These are phyloP conservation scores for Cremastinae sp. DNA, from an alignment of 2,888 invertebrate genomes.

Conservation along the genomic window DNA sequence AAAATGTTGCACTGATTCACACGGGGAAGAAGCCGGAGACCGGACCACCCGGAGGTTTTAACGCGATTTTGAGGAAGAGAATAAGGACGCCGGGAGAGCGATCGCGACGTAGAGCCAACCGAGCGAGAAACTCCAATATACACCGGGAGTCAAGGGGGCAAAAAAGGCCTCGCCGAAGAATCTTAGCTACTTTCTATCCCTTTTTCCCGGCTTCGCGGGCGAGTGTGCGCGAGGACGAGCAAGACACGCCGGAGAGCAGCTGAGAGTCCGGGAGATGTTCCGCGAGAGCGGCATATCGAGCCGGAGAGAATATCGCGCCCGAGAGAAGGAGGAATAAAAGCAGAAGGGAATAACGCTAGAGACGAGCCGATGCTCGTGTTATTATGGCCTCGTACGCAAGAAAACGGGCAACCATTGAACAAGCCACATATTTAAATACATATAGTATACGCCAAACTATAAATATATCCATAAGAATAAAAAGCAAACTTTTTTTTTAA, in stretches of 20 bases:
- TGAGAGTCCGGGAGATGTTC: too few species aligned
- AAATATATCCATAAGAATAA: too few species aligned
- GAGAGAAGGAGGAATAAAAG: neutral
- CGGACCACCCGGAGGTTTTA: conserved; percentile 58
- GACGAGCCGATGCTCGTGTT: too few species aligned
- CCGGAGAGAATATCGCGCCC: neutral
- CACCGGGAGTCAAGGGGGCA: neutral
- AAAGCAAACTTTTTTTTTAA: too few species aligned
- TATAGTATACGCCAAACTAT: too few species aligned
- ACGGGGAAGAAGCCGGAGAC: conserved; percentile 43
- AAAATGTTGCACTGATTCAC: conserved; percentile 30
- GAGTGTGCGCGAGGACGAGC: neutral
- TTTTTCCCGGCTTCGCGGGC: neutral
- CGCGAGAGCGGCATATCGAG: too few species aligned
- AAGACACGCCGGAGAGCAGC: neutral
- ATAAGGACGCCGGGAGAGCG: neutral
- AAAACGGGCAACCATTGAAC: conserved; percentile 46
- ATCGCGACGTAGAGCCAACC: conserved; percentile 35
- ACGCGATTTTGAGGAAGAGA: conserved; percentile 60
- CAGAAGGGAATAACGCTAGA: too few species aligned
- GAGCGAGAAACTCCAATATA: conserved; percentile 37
- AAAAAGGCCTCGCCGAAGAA: conserved; percentile 9
- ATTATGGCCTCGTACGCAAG: conserved; percentile 55
- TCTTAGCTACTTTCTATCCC: conserved; percentile 12
- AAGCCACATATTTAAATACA: conserved; percentile 23